A percentile compares a stretch with the other conserved stretches of the same genome.
Evolutionary conservation across 2,113 vertebrate species (phyloP).

Genomic region (Nothoprocta perdicaria): DNA sequence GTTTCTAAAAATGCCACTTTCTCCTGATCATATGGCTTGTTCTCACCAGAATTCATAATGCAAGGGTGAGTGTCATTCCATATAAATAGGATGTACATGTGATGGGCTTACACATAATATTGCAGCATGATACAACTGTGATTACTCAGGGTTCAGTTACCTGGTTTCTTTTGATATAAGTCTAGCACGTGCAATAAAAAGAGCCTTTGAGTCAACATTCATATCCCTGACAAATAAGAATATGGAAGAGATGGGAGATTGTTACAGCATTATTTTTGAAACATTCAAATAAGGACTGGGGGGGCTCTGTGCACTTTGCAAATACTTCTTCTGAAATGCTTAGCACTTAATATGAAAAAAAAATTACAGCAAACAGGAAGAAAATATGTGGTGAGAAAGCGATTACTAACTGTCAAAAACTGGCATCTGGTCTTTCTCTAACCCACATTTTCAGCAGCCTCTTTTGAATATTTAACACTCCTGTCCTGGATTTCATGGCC

Average conservation of each 20-base stretch:
- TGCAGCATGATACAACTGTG: neutral
- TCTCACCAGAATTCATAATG: constrained; percentile 8
- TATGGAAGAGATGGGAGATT: neutral
- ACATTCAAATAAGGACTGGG: neutral
- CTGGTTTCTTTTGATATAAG: constrained; percentile 19
- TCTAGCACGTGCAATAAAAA: neutral
- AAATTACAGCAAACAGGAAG: neutral
- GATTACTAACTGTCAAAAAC: neutral
- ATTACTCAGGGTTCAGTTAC: neutral
- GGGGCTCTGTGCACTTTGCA: neutral
- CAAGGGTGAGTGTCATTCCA: neutral
- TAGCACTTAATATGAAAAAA: neutral
- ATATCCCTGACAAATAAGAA: neutral
- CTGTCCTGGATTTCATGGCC: neutral
- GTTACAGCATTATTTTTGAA: neutral
- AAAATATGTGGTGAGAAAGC: neutral
- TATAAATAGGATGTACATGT: constrained; percentile 29
- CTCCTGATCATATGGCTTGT: constrained; percentile 14
- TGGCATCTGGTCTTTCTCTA: neutral
- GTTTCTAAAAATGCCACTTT: constrained; percentile 32
- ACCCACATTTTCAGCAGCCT: neutral
- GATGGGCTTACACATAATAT: constrained; percentile 9
- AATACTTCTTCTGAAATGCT: neutral
- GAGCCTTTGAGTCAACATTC: neutral
- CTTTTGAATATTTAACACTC: neutral